These are phyloP conservation scores for Propithecus perrieri DNA, from an alignment of 2,797 vertebrate species.

Conservation along the genomic window DNA sequence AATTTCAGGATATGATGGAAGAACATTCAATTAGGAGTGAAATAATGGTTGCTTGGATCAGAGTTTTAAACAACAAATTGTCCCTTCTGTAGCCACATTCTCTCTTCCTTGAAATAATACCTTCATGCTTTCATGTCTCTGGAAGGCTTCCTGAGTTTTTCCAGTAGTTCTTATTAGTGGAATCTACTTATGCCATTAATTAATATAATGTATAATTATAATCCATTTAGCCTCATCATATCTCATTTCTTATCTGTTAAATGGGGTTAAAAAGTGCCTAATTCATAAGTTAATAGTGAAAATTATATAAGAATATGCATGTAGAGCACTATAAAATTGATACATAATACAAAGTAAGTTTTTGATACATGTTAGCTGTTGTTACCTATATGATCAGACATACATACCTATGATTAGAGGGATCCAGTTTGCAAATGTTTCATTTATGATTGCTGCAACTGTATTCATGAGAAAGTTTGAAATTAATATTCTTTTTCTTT, in stretches of 20 bases:
- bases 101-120: background rate
- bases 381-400: background rate
- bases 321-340: background rate
- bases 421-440: background rate
- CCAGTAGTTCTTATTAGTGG: background rate
- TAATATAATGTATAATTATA: background rate
- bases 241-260: background rate
- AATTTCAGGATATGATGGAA: background rate
- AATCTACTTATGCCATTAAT: background rate
- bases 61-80: background rate
- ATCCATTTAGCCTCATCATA: background rate
- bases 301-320: background rate
- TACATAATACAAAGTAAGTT: background rate
- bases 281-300: background rate
- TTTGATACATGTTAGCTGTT: background rate
- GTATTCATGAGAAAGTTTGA: background rate
- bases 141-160: background rate
- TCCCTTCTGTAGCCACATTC: background rate
- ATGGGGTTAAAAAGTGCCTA: background rate
- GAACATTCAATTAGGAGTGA: background rate
- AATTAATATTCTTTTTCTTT: background rate
- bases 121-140: background rate
- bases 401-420: background rate
- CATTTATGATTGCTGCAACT: background rate
- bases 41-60: background rate